Conservation (phyloP, 2,113 vertebrate species). For the Pangasianodon hypophthalmus region DNA sequence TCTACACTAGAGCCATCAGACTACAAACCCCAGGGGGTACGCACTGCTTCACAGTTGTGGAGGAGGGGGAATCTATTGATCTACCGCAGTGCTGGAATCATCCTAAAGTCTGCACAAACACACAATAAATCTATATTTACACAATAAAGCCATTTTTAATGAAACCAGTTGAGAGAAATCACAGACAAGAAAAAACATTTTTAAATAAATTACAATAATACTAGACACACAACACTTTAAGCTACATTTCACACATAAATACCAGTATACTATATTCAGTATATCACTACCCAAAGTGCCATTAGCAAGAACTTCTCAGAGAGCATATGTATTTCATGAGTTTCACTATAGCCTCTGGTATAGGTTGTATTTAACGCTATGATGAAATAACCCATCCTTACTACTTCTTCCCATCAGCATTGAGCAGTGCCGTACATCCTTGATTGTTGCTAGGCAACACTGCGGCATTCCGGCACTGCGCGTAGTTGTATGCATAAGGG, state of each 20-base stretch:
- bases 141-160: conserved; percentile 36
- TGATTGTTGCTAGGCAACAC: conserved; percentile 75
- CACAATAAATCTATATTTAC: background rate
- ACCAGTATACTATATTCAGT: background rate
- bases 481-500: conserved; percentile 53
- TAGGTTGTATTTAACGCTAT: conserved; percentile 62
- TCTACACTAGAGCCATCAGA: conserved; percentile 16
- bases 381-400: conserved; percentile 55
- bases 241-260: conserved; percentile 54
- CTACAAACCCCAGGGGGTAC: background rate
- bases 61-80: conserved; percentile 20
- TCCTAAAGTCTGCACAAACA: conserved; percentile 32
- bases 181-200: conserved; percentile 48
- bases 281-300: background rate
- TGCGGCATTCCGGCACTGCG: conserved; percentile 63
- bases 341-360: background rate
- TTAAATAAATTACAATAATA: conserved; percentile 57
- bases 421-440: conserved; percentile 37
- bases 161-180: background rate
- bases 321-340: background rate
- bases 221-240: conserved; percentile 13
- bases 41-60: background rate
- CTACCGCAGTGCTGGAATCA: conserved; percentile 10
- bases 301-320: background rate
- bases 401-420: conserved; percentile 41